A percentile compares a stretch with the other conserved stretches of the same genome.
phyloP scores from a whole-genome alignment of 2,797 vertebrate species.

The Carcharodon carcharias region DNA sequence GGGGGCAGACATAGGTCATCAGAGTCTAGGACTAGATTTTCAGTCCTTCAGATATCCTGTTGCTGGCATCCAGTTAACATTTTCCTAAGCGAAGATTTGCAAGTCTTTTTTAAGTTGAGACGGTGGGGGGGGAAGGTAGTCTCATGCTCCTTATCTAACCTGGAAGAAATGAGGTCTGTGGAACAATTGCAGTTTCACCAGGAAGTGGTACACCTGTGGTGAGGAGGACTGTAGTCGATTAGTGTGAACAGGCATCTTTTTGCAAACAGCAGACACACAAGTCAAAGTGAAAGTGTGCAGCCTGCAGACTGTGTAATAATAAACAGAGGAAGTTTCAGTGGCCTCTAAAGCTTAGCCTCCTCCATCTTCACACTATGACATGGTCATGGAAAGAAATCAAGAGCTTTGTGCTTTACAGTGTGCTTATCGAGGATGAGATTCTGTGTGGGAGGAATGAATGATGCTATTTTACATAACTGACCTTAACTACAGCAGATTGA shows the following conservation, averaged over 20 bases:
- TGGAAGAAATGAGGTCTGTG: background rate
- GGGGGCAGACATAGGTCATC: background rate
- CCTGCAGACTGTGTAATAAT: background rate
- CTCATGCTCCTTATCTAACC: background rate
- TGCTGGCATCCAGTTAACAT: background rate
- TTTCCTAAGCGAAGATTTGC: background rate
- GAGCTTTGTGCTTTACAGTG: background rate
- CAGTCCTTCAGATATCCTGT: background rate
- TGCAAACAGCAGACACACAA: background rate
- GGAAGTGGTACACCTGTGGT: background rate
- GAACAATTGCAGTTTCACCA: background rate
- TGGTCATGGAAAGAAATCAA: background rate
- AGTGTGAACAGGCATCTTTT: background rate
- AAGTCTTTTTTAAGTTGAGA: background rate
- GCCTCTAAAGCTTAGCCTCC: background rate
- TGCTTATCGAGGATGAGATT: background rate
- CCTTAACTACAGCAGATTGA: background rate
- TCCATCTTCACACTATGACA: background rate
- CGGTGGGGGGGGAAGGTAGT: background rate
- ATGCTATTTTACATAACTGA: background rate
- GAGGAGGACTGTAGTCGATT: background rate
- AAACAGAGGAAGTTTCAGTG: background rate
- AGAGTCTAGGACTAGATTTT: background rate
- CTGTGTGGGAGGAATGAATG: background rate
- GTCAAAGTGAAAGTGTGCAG: slow-evolving; percentile 11